Evolutionary conservation across 2,797 vertebrate species (phyloP).

Genomic region (Phyllotis vaccarum): DNA sequence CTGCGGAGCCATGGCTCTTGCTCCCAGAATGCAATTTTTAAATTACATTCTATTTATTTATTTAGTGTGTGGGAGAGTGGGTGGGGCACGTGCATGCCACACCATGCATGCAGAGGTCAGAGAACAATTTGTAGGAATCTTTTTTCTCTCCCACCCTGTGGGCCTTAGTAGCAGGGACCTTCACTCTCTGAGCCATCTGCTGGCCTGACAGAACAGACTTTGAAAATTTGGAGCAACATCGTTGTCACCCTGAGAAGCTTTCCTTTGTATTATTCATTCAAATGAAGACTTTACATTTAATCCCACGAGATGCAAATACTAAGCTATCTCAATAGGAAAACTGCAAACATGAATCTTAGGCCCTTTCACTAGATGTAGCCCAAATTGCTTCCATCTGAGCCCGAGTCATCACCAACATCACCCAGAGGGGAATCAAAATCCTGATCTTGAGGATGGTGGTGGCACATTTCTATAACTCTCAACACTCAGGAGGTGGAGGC

Average conservation of each 20-base stretch:
- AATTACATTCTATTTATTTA: neutral
- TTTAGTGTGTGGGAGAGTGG: neutral
- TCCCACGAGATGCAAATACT: neutral
- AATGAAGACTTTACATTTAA: conserved; percentile 11
- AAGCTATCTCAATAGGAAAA: neutral
- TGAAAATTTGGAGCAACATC: neutral
- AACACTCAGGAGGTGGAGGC: neutral
- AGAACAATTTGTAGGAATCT: neutral
- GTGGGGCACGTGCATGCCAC: neutral
- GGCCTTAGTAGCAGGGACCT: neutral
- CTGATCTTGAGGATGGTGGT: neutral
- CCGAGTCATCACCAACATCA: neutral
- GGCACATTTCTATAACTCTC: neutral
- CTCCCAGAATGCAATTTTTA: neutral
- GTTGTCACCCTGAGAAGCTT: conserved; percentile 37
- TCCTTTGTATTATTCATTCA: neutral
- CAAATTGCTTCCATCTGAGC: neutral
- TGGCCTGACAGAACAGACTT: neutral
- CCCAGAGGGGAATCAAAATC: neutral
- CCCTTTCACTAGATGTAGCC: neutral
- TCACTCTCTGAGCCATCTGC: neutral
- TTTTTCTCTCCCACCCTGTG: neutral
- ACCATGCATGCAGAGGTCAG: neutral
- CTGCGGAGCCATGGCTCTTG: too few species aligned
- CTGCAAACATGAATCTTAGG: neutral